A percentile compares a stretch with the other conserved stretches of the same genome.
phyloP scores from a whole-genome alignment of 2,888 invertebrate genomes.

The Phyllotreta cruciferae region DNA sequence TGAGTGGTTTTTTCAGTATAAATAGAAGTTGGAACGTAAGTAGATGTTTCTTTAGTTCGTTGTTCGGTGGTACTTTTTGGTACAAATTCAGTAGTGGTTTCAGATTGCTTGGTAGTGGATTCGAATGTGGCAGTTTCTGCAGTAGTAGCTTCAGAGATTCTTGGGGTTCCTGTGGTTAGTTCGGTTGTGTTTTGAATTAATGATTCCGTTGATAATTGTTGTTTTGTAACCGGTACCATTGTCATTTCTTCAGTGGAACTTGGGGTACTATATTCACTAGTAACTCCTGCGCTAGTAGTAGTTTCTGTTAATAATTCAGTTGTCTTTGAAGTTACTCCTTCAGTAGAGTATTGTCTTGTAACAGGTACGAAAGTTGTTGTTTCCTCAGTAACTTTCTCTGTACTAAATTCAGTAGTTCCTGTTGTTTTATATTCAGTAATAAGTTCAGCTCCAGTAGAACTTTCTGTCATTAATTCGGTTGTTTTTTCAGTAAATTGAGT shows the following conservation, averaged over 20 bases:
- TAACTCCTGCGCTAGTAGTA: too few species aligned
- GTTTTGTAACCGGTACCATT: too few species aligned
- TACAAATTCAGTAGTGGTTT: conserved; percentile 30
- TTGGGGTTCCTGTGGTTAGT: not conserved
- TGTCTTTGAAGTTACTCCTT: not conserved
- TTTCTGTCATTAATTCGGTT: conserved; percentile 32
- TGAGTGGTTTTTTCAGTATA: not conserved
- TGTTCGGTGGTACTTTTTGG: not conserved
- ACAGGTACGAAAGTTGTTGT: conserved; percentile 34
- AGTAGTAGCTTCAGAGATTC: too few species aligned
- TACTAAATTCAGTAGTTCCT: too few species aligned
- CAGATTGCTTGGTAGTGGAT: not conserved
- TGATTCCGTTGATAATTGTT: not conserved
- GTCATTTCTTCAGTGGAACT: too few species aligned
- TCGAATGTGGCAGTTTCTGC: too few species aligned
- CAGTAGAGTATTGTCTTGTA: conserved; percentile 34
- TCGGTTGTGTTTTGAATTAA: conserved; percentile 5
- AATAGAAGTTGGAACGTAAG: not conserved
- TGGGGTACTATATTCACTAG: too few species aligned
- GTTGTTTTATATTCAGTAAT: too few species aligned
- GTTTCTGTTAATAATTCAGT: too few species aligned
- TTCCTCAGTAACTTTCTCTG: too few species aligned
- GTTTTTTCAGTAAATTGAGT: conserved; percentile 11
- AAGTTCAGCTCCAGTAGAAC: conserved; percentile 34
- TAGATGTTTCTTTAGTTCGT: not conserved